Evolutionary conservation across 2,797 vertebrate species (phyloP).

Genomic region (Lophotriccus pileatus): DNA sequence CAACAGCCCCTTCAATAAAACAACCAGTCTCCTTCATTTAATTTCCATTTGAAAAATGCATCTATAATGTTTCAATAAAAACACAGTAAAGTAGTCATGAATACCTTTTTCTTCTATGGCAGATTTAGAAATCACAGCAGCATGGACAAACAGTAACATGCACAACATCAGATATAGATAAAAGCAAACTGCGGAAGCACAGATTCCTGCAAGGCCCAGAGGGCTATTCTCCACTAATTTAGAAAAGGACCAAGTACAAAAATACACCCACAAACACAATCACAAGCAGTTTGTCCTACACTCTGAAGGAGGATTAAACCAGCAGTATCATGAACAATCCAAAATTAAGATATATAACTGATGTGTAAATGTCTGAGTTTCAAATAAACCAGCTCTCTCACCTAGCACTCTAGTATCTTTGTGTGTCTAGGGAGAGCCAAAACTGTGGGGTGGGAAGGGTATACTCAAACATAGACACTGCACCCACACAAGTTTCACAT

Average conservation of each 20-base stretch:
- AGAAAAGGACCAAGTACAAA: neutral
- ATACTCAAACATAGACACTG: neutral
- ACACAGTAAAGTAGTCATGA: neutral
- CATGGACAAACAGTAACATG: neutral
- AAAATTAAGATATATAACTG: neutral
- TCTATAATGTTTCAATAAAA: neutral
- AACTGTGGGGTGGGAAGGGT: rapidly evolving
- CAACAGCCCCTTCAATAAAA: neutral
- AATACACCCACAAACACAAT: neutral
- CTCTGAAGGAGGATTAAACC: neutral
- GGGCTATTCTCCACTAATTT: neutral
- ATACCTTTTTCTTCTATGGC: neutral
- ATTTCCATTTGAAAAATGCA: neutral
- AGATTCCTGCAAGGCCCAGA: neutral
- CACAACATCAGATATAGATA: neutral
- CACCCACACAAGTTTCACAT: neutral
- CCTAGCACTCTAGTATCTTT: neutral
- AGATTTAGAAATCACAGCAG: neutral
- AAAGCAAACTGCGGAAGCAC: neutral
- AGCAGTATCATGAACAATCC: neutral
- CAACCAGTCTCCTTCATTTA: neutral
- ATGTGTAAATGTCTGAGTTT: neutral
- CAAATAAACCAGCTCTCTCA: neutral
- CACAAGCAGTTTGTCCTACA: neutral
- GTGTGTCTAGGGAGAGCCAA: neutral